phyloP scores from a whole-genome alignment of 2,113 vertebrate species.

The Myotis davidii region DNA sequence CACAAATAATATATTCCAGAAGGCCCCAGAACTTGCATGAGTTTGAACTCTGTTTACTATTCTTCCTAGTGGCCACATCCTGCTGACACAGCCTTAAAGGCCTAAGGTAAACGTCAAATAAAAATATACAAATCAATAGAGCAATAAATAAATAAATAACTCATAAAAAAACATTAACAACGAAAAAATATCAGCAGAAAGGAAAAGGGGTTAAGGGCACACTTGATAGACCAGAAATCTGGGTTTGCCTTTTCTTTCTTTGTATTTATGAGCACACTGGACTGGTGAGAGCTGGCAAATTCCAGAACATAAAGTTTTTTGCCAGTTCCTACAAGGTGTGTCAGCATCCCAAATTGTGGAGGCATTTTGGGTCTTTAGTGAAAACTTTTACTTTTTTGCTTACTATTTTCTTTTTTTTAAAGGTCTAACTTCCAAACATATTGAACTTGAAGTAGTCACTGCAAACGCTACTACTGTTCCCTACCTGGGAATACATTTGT shows the following conservation, averaged over 20 bases:
- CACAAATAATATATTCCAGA: slow-evolving; percentile 41
- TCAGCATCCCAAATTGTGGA: slow-evolving; percentile 36
- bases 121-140: slow-evolving; percentile 47
- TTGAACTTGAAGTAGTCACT: slow-evolving; percentile 17
- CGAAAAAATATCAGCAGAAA: slow-evolving; percentile 67
- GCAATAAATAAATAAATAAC: slow-evolving; percentile 62
- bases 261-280: slow-evolving; percentile 34
- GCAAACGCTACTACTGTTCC: slow-evolving; percentile 14
- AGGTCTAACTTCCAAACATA: slow-evolving; percentile 57
- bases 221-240: slow-evolving; percentile 37
- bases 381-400: slow-evolving; percentile 29
- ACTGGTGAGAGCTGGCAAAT: slow-evolving; percentile 44
- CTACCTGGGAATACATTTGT: slow-evolving; percentile 46
- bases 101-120: slow-evolving; percentile 61
- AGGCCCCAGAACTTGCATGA: slow-evolving; percentile 46
- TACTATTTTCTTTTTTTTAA: slow-evolving; percentile 42
- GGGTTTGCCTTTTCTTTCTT: slow-evolving; percentile 57
- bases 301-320: not conserved
- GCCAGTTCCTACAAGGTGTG: slow-evolving; percentile 49
- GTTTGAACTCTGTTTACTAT: slow-evolving; percentile 61
- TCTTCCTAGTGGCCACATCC: slow-evolving; percentile 61
- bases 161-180: slow-evolving; percentile 70
- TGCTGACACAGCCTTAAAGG: slow-evolving; percentile 76
- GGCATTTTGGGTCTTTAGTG: slow-evolving; percentile 26
- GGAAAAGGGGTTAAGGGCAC: not conserved